Percentiles rank a stretch among this genome's conserved stretches.
Evolutionary conservation across 1,140 invertebrate genomes (phyloP).

Genomic region (Intoshia linei): DNA sequence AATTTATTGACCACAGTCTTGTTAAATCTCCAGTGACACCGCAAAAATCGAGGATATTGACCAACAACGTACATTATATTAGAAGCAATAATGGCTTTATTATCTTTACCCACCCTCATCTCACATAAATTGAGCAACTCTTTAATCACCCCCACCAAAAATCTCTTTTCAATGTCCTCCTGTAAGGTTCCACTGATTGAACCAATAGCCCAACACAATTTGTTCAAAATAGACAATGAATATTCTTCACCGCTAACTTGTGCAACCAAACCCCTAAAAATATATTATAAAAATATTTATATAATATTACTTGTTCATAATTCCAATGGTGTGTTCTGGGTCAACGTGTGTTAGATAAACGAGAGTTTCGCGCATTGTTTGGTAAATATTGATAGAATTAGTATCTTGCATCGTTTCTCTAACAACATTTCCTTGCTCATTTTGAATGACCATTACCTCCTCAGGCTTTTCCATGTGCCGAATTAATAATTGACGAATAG

Average conservation of each 20-base stretch:
- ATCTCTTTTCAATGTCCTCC: conserved; percentile 94
- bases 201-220: conserved; percentile 96
- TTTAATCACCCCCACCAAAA: conserved; percentile 93
- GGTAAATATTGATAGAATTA: conserved; percentile 93
- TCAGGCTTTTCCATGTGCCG: conserved; percentile 97
- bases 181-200: conserved; percentile 93
- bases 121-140: conserved; percentile 87
- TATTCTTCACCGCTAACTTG: not conserved
- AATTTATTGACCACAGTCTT: conserved; percentile 99
- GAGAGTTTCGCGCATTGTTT: conserved; percentile 92
- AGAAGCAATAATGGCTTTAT: conserved; percentile 96
- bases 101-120: conserved; percentile 96
- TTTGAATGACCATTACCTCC: conserved; percentile 99
- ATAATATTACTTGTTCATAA: no score
- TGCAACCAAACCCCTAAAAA: not conserved
- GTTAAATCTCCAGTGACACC: conserved; percentile 99
- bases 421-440: conserved; percentile 97
- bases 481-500: conserved; percentile 87
- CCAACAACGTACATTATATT: conserved; percentile 99
- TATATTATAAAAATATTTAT: not conserved
- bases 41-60: conserved; percentile 83
- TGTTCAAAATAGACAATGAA: conserved; percentile 16
- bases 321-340: no score
- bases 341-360: no score
- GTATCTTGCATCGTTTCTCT: conserved; percentile 99